Conservation (phyloP, 2,113 vertebrate species). For the Tenrec ecaudatus region DNA sequence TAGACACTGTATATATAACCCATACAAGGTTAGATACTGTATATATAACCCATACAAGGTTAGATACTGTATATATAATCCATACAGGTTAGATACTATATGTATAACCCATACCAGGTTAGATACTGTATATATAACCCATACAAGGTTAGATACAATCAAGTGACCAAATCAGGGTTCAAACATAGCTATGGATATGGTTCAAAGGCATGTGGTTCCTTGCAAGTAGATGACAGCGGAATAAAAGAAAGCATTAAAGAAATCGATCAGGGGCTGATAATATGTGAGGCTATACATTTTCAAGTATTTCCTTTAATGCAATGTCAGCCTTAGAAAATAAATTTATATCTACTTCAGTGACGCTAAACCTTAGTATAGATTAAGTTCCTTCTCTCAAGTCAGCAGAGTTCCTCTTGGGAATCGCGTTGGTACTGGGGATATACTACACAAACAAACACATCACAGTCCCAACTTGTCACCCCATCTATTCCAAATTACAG, state of each 20-base stretch:
- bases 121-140: accelerated
- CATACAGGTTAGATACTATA: neutral
- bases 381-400: neutral
- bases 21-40: neutral
- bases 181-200: neutral
- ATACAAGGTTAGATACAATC: neutral
- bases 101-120: accelerated
- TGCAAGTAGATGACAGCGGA: accelerated
- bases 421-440: neutral
- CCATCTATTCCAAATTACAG: neutral
- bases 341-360: neutral
- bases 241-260: neutral
- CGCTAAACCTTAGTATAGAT: neutral
- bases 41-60: accelerated
- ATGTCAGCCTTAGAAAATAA: neutral
- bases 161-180: neutral
- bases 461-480: neutral
- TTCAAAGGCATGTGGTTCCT: neutral
- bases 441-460: neutral
- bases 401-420: neutral
- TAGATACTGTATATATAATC: accelerated
- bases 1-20: accelerated
- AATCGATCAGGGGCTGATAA: neutral
- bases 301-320: neutral
- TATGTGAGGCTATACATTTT: accelerated